phyloP scores from a whole-genome alignment of 2,888 invertebrate genomes.

The Drosophila lacicola region DNA sequence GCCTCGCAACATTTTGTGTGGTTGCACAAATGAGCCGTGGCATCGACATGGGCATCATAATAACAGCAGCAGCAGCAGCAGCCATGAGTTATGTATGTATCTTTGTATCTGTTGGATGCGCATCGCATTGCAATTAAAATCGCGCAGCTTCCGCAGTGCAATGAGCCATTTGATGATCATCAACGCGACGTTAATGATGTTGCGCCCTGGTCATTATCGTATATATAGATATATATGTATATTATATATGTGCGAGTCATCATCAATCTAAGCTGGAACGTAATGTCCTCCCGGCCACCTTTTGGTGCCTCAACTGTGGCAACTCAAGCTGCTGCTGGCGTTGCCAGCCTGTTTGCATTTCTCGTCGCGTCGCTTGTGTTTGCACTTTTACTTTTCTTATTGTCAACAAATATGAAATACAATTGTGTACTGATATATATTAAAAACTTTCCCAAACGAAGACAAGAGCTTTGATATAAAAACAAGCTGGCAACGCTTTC shows the following conservation, averaged over 20 bases:
- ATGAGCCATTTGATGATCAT: conserved; percentile 40
- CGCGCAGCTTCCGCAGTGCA: conserved; percentile 64
- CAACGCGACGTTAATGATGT: conserved; percentile 3
- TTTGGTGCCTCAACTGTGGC: too few relatives aligned
- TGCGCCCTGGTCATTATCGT: conserved; percentile 31
- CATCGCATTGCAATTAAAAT: conserved; percentile 71
- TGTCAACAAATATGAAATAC: conserved; percentile 58
- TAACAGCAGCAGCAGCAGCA: conserved; percentile 20
- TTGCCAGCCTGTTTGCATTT: conserved; percentile 1
- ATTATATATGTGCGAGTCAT: conserved; percentile 2
- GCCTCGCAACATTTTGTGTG: conserved; percentile 28
- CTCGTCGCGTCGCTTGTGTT: conserved; percentile 10
- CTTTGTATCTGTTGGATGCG: conserved; percentile 45
- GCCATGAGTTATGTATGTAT: conserved; percentile 50
- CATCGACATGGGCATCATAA: conserved; percentile 47
- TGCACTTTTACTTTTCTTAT: conserved; percentile 63
- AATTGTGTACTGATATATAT: conserved; percentile 38
- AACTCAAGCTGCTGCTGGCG: too few relatives aligned
- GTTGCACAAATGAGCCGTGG: conserved; percentile 56
- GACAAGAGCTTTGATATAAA: conserved; percentile 19
- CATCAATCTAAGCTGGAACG: conserved; percentile 23
- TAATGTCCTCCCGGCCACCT: conserved; percentile 10
- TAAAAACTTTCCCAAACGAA: conserved; percentile 55
- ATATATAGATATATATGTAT: neutral
- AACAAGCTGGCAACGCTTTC: conserved; percentile 24